Base-by-base conservation (phyloP, 2,797 vertebrate genomes). In the Neosilurus mollespiculum region DNA sequence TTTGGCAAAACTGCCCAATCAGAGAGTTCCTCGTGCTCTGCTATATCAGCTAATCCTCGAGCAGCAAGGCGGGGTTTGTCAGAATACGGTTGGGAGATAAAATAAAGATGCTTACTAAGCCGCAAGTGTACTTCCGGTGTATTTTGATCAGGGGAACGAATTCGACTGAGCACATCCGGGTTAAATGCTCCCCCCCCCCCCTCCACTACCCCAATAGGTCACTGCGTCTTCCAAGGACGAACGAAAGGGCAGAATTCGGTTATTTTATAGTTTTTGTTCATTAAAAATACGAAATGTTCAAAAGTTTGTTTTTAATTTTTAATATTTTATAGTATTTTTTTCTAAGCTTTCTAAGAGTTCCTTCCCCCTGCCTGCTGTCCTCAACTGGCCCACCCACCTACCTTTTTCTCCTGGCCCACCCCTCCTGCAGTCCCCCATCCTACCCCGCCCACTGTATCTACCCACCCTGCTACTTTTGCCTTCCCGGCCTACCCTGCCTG, bases 41-140 rank as follows among this genome's bases (percentile, higher is more conserved):
- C 0, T 30, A 12, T 62, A 0, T 26, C 58, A 62, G 20, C 80
- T 56, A 81, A 72, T 72, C 56, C n/a, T n/a, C 2, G 16, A 53
- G 14, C 54, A 72, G 80, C 0, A 70, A 58, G 79, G 80, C 69
- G 80, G 80, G 37, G 2, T 30, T 71, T 71, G n/a, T 49, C 54
- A 30, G 10, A 72, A 72, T 49, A 69, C 15, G 16, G 67, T 20
- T 59, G 67, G 69, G 58, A 81, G 6, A 72, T 14, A 0, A 62
- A 62, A 26, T 49, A 53, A 62, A 9, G n/a, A 56, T 1, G 5
- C 0, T 30, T 20, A 26, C 87, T 85, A 90, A 95, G 92, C 93
- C 93, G 95, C 95, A 93, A 94, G 91, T 95, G 91, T 89, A 96
- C 54, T 62, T 72, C 76, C 59, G 59, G 76, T 37, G 24, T 49